A percentile compares a stretch with the other conserved stretches of the same genome.
phyloP scores from a whole-genome alignment of 1,140 invertebrate species.

The Diorhabda elongata region DNA sequence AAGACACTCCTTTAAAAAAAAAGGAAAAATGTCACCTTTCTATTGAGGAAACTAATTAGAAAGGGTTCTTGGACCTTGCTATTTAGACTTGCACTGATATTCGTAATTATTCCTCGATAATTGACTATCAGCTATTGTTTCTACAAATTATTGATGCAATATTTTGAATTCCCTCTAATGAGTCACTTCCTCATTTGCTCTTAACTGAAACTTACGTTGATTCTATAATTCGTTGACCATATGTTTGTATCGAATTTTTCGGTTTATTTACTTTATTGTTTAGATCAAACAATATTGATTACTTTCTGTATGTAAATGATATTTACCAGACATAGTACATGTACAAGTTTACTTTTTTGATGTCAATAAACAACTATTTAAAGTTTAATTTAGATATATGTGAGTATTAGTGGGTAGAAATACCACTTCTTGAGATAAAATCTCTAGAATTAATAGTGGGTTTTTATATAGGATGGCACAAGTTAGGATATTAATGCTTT shows the following conservation, averaged over 20 bases:
- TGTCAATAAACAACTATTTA: too few relatives aligned
- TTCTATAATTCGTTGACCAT: constrained; percentile 6
- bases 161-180: constrained; percentile 19
- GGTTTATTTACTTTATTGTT: constrained; percentile 1
- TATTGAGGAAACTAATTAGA: not conserved
- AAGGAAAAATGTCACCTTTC: not conserved
- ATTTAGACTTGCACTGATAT: too few relatives aligned
- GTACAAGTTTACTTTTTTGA: too few relatives aligned
- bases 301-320: not conserved
- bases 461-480: too few relatives aligned
- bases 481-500: too few relatives aligned
- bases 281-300: not conserved
- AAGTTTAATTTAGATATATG: too few relatives aligned
- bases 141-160: too few relatives aligned
- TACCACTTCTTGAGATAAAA: too few relatives aligned
- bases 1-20: not conserved
- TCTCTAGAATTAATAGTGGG: too few relatives aligned
- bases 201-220: constrained; percentile 11
- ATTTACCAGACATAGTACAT: not conserved
- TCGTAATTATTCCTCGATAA: too few relatives aligned
- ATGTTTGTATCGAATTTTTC: constrained; percentile 10
- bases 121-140: too few relatives aligned
- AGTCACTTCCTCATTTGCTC: constrained; percentile 27
- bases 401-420: too few relatives aligned
- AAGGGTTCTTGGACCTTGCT: not conserved